phyloP scores from a whole-genome alignment of 2,797 vertebrate genomes.

The Adelosebastes latens region DNA sequence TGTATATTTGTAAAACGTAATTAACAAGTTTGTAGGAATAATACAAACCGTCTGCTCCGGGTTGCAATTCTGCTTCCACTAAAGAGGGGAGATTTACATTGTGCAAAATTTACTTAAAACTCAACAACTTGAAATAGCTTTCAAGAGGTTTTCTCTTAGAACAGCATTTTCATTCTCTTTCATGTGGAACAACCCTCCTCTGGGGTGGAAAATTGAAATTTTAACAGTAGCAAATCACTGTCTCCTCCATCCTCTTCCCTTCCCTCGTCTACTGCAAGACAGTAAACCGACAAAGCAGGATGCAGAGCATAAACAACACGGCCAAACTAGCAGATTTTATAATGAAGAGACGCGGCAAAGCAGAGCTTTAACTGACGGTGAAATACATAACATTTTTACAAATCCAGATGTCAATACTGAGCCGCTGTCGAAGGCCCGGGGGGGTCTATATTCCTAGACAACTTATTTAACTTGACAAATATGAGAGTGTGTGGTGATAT shows the following conservation, averaged over 20 bases:
- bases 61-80: constrained; percentile 30
- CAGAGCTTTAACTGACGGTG: constrained; percentile 26
- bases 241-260: constrained; percentile 29
- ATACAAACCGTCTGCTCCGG: not conserved
- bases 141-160: constrained; percentile 32
- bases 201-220: constrained; percentile 79
- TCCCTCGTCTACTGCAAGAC: constrained; percentile 24
- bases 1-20: not conserved
- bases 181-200: constrained; percentile 75
- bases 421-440: not conserved
- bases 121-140: constrained; percentile 51
- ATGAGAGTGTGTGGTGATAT: constrained; percentile 14
- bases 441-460: constrained; percentile 15
- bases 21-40: not conserved
- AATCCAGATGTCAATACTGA: constrained; percentile 35
- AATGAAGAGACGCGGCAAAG: constrained; percentile 22
- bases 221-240: constrained; percentile 73
- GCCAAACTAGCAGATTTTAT: constrained; percentile 20
- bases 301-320: constrained; percentile 35
- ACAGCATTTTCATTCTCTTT: constrained; percentile 64
- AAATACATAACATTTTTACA: constrained; percentile 41
- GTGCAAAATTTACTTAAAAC: constrained; percentile 55
- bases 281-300: constrained; percentile 47
- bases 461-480: constrained; percentile 58
- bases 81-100: constrained; percentile 33